These are phyloP conservation scores for Mormyrus hasselquistii DNA, from an alignment of 2,797 vertebrate genomes.

Conservation along the genomic window DNA sequence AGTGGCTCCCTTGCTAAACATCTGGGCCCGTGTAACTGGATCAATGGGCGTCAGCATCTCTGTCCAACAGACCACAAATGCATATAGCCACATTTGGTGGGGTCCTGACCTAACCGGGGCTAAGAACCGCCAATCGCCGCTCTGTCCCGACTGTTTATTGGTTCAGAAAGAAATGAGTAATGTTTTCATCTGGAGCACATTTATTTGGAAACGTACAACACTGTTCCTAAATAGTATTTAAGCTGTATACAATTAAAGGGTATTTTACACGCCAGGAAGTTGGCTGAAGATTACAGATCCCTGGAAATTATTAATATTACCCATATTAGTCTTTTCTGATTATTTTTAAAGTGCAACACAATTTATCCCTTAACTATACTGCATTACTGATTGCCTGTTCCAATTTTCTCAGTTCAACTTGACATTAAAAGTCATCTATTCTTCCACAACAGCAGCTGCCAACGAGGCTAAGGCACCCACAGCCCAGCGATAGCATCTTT, in stretches of 20 bases:
- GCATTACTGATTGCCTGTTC: neutral
- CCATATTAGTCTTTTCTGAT: neutral
- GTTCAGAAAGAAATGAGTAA: slow-evolving; percentile 32
- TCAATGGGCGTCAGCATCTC: slow-evolving; percentile 22
- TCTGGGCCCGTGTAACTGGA: slow-evolving; percentile 28
- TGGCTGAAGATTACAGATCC: neutral
- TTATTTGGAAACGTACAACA: neutral
- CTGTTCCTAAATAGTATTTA: neutral
- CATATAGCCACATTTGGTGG: neutral
- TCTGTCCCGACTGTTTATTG: slow-evolving; percentile 26
- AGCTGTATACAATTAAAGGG: neutral
- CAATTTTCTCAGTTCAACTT: neutral
- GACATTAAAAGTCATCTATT: neutral
- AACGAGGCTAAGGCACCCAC: neutral
- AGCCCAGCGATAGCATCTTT: neutral
- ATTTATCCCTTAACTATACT: neutral
- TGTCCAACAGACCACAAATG: slow-evolving; percentile 36
- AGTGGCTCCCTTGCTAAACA: slow-evolving; percentile 19
- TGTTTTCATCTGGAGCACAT: neutral
- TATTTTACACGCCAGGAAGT: neutral
- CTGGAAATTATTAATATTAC: neutral
- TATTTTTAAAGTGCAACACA: neutral
- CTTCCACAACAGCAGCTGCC: neutral
- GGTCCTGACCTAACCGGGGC: neutral
- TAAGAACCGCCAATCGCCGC: slow-evolving; percentile 30